Evolutionary conservation across 2,888 invertebrate genomes (phyloP).

Genomic region (Deroplatys truncata): DNA sequence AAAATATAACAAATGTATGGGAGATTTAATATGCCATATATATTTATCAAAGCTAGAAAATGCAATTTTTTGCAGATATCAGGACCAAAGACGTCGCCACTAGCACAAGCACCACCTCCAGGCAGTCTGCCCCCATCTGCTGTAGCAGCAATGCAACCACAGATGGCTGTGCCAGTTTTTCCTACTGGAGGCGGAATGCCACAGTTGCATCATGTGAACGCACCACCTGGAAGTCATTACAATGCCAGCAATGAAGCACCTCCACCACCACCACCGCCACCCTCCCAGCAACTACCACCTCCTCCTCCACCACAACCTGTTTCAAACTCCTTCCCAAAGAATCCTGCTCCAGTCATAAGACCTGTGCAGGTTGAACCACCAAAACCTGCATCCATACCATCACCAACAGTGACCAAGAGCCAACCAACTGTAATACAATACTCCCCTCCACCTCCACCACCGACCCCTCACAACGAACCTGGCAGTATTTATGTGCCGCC

Average conservation of each 20-base stretch:
- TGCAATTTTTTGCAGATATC: background rate
- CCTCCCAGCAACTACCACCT: constrained; percentile 22
- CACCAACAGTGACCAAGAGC: constrained; percentile 27
- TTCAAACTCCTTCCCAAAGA: background rate
- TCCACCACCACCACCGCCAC: constrained; percentile 36
- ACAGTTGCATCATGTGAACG: constrained; percentile 34
- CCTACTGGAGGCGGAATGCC: constrained; percentile 49
- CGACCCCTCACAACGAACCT: constrained; percentile 19
- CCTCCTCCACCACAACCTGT: constrained; percentile 21
- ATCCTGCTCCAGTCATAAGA: background rate
- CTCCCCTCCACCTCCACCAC: background rate
- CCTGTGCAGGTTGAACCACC: constrained; percentile 1
- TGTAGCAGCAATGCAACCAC: constrained; percentile 58
- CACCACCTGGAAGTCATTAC: constrained; percentile 39
- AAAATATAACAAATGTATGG: no score
- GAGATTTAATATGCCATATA: no score
- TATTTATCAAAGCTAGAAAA: no score
- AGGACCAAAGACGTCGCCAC: constrained; percentile 15
- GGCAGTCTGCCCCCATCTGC: constrained; percentile 58
- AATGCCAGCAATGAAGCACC: constrained; percentile 36
- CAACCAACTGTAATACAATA: constrained; percentile 5
- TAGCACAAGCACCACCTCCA: constrained; percentile 29
- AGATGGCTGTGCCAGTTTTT: constrained; percentile 61
- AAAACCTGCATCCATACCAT: constrained; percentile 16
- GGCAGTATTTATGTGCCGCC: constrained; percentile 41